A percentile compares a stretch with the other conserved stretches of the same genome.
Evolutionary conservation across 2,113 vertebrate genomes (phyloP).

Genomic region (Labeo catla): DNA sequence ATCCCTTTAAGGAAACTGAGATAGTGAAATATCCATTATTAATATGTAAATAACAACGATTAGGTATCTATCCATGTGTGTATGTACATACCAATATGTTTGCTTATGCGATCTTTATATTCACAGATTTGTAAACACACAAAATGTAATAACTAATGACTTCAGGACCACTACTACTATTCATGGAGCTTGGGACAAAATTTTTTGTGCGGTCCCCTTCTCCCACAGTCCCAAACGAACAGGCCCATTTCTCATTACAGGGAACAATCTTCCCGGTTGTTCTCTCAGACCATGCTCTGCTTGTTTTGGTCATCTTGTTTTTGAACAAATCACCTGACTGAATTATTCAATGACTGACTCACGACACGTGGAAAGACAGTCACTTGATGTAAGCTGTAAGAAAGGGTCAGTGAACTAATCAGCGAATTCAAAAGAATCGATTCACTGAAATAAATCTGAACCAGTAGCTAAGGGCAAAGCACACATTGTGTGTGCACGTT

Average conservation of each 20-base stretch:
- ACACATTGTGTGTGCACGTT: neutral
- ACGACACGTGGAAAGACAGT: neutral
- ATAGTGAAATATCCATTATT: neutral
- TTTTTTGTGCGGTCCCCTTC: neutral
- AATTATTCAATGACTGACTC: neutral
- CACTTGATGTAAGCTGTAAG: neutral
- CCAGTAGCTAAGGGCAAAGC: neutral
- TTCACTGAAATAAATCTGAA: neutral
- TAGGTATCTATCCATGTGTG: neutral
- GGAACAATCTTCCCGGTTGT: neutral
- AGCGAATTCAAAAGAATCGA: constrained; percentile 11
- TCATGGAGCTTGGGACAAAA: neutral
- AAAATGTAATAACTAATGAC: neutral
- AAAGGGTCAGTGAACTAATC: constrained; percentile 5
- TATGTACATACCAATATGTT: no score
- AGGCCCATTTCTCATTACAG: neutral
- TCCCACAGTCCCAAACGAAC: neutral
- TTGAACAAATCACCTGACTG: neutral
- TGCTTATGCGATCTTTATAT: neutral
- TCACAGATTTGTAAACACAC: neutral
- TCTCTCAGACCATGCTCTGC: neutral
- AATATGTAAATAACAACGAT: neutral
- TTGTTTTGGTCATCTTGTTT: neutral
- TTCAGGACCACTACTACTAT: neutral
- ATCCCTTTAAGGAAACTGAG: neutral